Evolutionary conservation across 2,797 vertebrate genomes (phyloP), one percentile per base, ranked within the genome.

Genomic region (Serranus cabrilla): DNA sequence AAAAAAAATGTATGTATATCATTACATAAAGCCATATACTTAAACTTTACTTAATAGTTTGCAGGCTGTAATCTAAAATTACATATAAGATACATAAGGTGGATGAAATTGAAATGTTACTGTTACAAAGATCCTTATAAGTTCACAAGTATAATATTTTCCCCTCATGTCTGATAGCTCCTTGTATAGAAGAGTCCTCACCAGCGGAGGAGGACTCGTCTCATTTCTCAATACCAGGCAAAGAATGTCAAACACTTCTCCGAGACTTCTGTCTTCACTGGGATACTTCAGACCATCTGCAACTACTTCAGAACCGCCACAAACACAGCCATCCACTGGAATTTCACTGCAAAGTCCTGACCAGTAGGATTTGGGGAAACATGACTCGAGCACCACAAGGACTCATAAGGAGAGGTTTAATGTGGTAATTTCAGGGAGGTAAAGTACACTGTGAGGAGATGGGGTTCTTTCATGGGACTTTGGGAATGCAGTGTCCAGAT

Each of bases 211-310:
- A 81, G 20, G 25, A 67, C 49, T 56, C 45, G 25, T 4, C 18
- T 71, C 56, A 27, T 60, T 80, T 69, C 64, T 51, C 71, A 76
- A 45, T 25, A 69, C 46, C 18, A 52, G 20, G 17, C 27, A 6
- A 55, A 47, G 37, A 58, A 63, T 66, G 65, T 73, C 68, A 72
- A 76, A 76, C 62, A 56, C 47, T 25, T 67, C 31, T 69, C 52
- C 27, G n/a, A 64, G 52, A 42, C 13, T 12, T 43, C 80, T 74
- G 40, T 64, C 58, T 49, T 71, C 52, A 57, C 37, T 43, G 54
- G 34, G n/a, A 61, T 61, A 69, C 70, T 78, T 78, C 49, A 75
- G 71, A 46, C 62, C 74, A 84, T 78, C 71, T 81, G 78, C 59
- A 72, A 78, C 65, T 81, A 71, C 71, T 81, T 84, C 46, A 81